These are phyloP conservation scores for Diarsia brunnea DNA, from an alignment of 2,888 invertebrate genomes.

Conservation along the genomic window DNA sequence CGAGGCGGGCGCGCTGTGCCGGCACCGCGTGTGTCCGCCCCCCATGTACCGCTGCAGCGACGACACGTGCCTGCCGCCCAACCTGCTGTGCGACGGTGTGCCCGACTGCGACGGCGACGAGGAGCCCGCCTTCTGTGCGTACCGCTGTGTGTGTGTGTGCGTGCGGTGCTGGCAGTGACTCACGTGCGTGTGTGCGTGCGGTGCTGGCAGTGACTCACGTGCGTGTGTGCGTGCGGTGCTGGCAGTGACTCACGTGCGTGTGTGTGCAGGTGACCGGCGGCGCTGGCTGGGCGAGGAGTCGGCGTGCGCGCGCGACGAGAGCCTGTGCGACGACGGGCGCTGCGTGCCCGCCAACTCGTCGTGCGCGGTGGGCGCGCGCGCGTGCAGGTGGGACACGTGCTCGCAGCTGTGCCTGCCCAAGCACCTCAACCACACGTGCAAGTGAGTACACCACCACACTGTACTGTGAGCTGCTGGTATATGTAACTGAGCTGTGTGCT, in stretches of 20 bases:
- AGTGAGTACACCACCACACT: conserved; percentile 69
- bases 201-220: not conserved
- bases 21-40: conserved; percentile 83
- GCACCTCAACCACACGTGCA: conserved; percentile 84
- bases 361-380: conserved; percentile 72
- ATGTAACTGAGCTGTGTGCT: no score
- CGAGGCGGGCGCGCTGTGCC: conserved; percentile 82
- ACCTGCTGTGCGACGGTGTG: conserved; percentile 93
- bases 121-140: conserved; percentile 76
- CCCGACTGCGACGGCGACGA: conserved; percentile 91
- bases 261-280: conserved; percentile 64
- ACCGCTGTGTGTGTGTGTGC: fast-evolving
- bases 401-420: conserved; percentile 94
- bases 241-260: conserved; percentile 4
- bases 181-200: conserved; percentile 2
- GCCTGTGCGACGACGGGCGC: conserved; percentile 81
- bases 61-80: conserved; percentile 92
- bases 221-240: conserved; percentile 1
- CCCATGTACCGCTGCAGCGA: conserved; percentile 87
- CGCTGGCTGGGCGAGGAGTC: conserved; percentile 65
- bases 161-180: not conserved
- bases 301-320: conserved; percentile 77
- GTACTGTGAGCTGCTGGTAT: no score
- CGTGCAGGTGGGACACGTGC: conserved; percentile 94
- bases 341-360: conserved; percentile 75